Evolutionary conservation across 2,113 vertebrate species (phyloP), one percentile per base, ranked within the genome.

Genomic region (Erinaceus europaeus): DNA sequence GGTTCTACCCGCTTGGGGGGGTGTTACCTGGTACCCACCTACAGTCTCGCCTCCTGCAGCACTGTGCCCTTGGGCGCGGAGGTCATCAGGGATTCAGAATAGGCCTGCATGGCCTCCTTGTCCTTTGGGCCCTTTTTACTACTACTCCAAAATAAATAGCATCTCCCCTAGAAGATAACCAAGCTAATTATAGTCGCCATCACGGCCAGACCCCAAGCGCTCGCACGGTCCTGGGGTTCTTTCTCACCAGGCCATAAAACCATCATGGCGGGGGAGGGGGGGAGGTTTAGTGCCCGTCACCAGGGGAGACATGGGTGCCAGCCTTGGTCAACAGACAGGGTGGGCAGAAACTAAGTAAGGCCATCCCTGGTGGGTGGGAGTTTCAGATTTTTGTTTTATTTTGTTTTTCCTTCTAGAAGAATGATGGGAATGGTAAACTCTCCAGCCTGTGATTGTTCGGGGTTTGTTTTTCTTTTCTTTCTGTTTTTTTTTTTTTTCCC

Each of bases 161-260:
- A 96, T 61, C 97, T 97, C 76, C 95, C 97, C 97, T 98, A 97
- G 96, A 98, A 98, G 96, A 97, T 95, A 98, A 98, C 95, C 96
- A 97, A 94, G 95, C 97, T 96, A 3, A 23, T 96, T 97, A 96
- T n/a, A 93, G 90, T 75, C 4, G 52, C 18, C 0, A 1, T 27
- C 2, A 67, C 52, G 64, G 86, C 48, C 36, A 50, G 23, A 59
- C 17, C 25, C 15, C 5, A 32, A 55, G 38, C 3, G 34, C n/a
- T n/a, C 1, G 52, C 6, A 1, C 0, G 6, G 52, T 21, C 69
- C 83, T 84, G 42, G 3, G 11, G 1, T 34, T 62, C 53, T 21
- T n/a, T n/a, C n/a, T n/a, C n/a, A n/a, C n/a, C n/a, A n/a, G n/a
- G n/a, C n/a, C n/a, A n/a, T n/a, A n/a, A n/a, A n/a, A n/a, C n/a